A percentile compares a stretch with the other conserved stretches of the same genome.
phyloP scores from a whole-genome alignment of 2,113 vertebrate genomes.

The Hyperopisus bebe region DNA sequence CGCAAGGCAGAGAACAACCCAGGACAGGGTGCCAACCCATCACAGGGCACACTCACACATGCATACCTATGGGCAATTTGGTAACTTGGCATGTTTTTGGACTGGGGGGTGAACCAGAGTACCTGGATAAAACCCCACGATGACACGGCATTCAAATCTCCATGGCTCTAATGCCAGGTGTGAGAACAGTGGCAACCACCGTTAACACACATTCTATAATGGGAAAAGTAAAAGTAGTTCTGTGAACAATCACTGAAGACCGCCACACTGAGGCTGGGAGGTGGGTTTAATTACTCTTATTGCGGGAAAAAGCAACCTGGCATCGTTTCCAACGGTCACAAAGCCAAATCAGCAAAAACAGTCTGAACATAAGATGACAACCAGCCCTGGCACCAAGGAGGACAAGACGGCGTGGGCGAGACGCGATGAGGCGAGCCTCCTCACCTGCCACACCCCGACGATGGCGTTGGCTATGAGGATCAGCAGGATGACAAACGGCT shows the following conservation, averaged over 20 bases:
- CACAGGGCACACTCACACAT: not conserved
- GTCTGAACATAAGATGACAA: not conserved
- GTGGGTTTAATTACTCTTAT: not conserved
- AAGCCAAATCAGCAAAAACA: not conserved
- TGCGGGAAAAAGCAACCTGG: not conserved
- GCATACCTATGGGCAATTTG: not conserved
- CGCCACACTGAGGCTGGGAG: not conserved
- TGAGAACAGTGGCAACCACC: not conserved
- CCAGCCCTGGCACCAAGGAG: not conserved
- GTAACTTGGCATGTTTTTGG: not conserved
- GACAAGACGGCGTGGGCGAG: not conserved
- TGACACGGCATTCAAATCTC: not conserved
- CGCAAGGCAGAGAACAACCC: too few relatives aligned
- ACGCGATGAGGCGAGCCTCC: not conserved
- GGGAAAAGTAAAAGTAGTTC: not conserved
- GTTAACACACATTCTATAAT: not conserved
- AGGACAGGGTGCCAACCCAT: not conserved
- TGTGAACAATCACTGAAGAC: not conserved
- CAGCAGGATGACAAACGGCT: slow-evolving; percentile 10
- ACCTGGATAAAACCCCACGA: not conserved
- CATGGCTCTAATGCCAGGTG: not conserved
- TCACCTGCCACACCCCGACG: slow-evolving; percentile 16
- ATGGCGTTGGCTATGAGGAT: slow-evolving; percentile 18
- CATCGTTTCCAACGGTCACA: not conserved
- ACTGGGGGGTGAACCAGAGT: not conserved